A percentile compares a stretch with the other conserved stretches of the same genome.
Evolutionary conservation across 2,888 invertebrate species (phyloP).

Genomic region (Cheilosia variabilis): DNA sequence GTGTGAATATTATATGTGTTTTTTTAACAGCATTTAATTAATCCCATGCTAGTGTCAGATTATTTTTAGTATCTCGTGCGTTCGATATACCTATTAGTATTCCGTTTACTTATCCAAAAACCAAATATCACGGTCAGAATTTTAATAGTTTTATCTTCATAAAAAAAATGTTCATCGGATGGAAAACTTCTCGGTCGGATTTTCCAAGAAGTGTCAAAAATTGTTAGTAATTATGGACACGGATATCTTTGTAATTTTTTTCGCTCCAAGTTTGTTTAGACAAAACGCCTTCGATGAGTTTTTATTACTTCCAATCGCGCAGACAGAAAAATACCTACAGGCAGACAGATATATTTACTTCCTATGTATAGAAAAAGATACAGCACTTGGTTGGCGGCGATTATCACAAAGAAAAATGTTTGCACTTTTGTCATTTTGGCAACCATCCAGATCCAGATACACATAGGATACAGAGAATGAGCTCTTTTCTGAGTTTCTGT

Average conservation of each 20-base stretch:
- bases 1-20: slow-evolving; percentile 7
- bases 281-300: slow-evolving; percentile 22
- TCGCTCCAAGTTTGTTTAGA: slow-evolving; percentile 26
- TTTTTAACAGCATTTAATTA: slow-evolving; percentile 43
- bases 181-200: too few species aligned
- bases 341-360: not conserved
- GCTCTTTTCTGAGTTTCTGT: slow-evolving; percentile 19
- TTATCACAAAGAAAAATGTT: slow-evolving; percentile 59
- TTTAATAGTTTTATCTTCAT: slow-evolving; percentile 20
- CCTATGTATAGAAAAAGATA: slow-evolving; percentile 12
- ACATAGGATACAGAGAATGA: slow-evolving; percentile 46
- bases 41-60: slow-evolving; percentile 50
- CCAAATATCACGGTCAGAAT: slow-evolving; percentile 54
- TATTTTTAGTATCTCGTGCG: slow-evolving; percentile 65
- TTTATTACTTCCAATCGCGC: slow-evolving; percentile 34
- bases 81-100: slow-evolving; percentile 32
- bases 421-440: slow-evolving; percentile 71
- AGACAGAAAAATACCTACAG: slow-evolving; percentile 4
- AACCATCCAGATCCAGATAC: slow-evolving; percentile 60
- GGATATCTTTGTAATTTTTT: not conserved
- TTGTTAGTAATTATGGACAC: not conserved
- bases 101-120: slow-evolving; percentile 20
- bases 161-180: too few species aligned
- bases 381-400: slow-evolving; percentile 49
- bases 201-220: not conserved